Percentiles rank a stretch among this genome's conserved stretches.
phyloP scores from a whole-genome alignment of 2,888 invertebrate species.

The Phytoseiulus persimilis region DNA sequence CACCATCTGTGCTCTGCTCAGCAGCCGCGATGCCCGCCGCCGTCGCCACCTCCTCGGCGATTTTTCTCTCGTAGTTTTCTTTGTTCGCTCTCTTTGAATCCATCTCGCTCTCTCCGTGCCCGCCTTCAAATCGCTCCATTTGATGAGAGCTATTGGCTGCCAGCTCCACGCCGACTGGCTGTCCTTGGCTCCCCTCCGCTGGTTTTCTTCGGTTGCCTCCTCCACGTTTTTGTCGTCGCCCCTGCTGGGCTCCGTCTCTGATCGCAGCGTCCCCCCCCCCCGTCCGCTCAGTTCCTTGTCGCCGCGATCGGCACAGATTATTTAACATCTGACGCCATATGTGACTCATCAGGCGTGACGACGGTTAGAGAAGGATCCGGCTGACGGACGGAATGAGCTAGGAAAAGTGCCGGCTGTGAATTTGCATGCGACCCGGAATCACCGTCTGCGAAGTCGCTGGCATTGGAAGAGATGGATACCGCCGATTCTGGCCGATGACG shows the following conservation, averaged over 20 bases:
- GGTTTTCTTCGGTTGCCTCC: neutral
- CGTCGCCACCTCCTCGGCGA: neutral
- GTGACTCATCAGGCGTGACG: no score
- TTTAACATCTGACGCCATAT: no score
- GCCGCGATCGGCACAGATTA: neutral
- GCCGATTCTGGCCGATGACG: no score
- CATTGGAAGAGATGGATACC: no score
- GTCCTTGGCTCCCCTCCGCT: neutral
- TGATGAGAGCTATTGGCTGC: conserved; percentile 5
- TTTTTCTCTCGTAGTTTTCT: neutral
- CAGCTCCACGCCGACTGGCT: neutral
- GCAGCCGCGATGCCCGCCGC: neutral
- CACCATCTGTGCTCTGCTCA: neutral
- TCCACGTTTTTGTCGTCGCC: neutral
- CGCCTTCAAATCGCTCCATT: neutral
- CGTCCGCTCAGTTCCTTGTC: neutral
- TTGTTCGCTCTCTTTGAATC: neutral
- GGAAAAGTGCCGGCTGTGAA: neutral
- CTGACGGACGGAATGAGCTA: neutral
- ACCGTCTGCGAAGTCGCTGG: neutral
- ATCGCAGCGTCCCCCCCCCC: neutral
- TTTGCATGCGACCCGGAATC: neutral
- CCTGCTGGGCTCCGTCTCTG: neutral
- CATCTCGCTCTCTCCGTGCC: neutral
- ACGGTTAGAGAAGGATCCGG: no score